A percentile compares a stretch with the other conserved stretches of the same genome.
phyloP scores from a whole-genome alignment of 2,113 vertebrate species.

The Dinomys branickii region DNA sequence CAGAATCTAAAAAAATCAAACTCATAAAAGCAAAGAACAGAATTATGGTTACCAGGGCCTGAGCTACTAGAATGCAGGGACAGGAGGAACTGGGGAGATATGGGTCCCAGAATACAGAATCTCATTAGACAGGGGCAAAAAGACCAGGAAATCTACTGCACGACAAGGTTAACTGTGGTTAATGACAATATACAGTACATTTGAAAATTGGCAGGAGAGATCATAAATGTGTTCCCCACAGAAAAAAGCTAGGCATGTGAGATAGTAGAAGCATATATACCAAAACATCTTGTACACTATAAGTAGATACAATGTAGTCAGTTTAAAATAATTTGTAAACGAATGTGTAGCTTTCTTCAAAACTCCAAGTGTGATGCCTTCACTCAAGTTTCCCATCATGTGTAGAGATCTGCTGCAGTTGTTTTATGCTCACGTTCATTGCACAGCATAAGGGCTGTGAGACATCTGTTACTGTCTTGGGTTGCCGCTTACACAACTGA shows the following conservation, averaged over 20 bases:
- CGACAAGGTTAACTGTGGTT: neutral
- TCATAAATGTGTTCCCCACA: neutral
- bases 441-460: neutral
- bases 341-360: neutral
- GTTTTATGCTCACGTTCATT: neutral
- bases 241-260: neutral
- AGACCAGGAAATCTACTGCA: neutral
- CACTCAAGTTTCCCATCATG: neutral
- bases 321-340: neutral
- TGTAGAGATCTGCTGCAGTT: neutral
- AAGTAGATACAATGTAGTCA: neutral
- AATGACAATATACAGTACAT: neutral
- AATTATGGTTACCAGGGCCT: neutral
- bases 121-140: neutral
- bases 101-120: neutral
- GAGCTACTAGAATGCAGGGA: neutral
- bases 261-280: neutral
- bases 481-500: neutral
- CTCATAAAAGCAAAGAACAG: neutral
- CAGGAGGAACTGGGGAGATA: neutral
- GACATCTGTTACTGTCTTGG: slow-evolving; percentile 15
- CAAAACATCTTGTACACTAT: neutral
- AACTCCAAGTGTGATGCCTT: neutral
- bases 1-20: neutral
- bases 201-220: neutral